Conservation (phyloP, 2,797 vertebrate species). For the Epinephelus awoara region DNA sequence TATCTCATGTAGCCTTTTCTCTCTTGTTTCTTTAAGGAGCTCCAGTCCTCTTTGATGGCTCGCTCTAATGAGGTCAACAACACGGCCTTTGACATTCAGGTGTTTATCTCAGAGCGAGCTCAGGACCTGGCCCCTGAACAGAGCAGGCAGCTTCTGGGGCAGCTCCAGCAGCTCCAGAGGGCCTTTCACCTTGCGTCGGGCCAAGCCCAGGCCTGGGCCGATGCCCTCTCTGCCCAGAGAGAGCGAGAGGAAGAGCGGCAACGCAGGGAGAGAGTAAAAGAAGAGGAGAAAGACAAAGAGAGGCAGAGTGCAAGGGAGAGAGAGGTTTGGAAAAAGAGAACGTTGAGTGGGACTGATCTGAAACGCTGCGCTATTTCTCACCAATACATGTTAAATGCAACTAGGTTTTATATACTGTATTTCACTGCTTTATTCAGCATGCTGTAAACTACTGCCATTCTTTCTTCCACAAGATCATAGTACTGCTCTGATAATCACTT, state of each 20-base stretch:
- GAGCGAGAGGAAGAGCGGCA: slow-evolving; percentile 76
- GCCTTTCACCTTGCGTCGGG: slow-evolving; percentile 88
- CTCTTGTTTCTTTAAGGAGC: slow-evolving; percentile 81
- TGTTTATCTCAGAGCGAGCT: slow-evolving; percentile 93
- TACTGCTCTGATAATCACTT: slow-evolving; percentile 2
- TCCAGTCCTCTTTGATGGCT: slow-evolving; percentile 84
- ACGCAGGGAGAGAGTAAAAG: slow-evolving; percentile 64
- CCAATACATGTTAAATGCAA: slow-evolving; percentile 25
- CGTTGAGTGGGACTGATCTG: slow-evolving; percentile 31
- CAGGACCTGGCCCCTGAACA: slow-evolving; percentile 92
- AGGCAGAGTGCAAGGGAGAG: slow-evolving; percentile 78
- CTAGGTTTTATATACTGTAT: neutral
- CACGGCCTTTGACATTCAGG: slow-evolving; percentile 89
- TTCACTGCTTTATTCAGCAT: slow-evolving; percentile 34
- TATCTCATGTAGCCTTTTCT: neutral
- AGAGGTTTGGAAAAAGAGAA: slow-evolving; percentile 86
- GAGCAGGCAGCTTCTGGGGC: slow-evolving; percentile 90
- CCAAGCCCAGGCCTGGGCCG: slow-evolving; percentile 78
- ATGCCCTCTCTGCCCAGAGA: slow-evolving; percentile 85
- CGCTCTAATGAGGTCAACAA: slow-evolving; percentile 87
- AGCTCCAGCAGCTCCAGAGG: slow-evolving; percentile 91
- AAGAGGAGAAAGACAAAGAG: slow-evolving; percentile 70
- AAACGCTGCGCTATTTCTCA: slow-evolving; percentile 14
- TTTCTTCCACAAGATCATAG: slow-evolving; percentile 22
- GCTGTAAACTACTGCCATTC: slow-evolving; percentile 39